phyloP scores from a whole-genome alignment of 2,113 vertebrate genomes.

The Chaetodon auriga region DNA sequence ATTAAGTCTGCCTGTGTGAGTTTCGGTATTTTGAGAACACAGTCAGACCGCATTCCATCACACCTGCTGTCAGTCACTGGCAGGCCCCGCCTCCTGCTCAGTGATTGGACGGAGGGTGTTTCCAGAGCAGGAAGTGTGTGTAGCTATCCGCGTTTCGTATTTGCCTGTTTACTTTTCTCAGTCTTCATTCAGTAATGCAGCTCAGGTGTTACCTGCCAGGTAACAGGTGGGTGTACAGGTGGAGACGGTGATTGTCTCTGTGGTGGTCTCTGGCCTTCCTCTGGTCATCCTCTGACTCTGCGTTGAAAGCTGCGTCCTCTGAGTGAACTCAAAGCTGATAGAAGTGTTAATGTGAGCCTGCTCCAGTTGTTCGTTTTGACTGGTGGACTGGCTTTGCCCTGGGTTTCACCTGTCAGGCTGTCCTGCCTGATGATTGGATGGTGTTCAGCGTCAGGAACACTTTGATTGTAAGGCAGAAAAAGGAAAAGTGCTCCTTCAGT shows the following conservation, averaged over 20 bases:
- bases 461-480: no score
- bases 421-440: no score
- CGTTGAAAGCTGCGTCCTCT: not conserved
- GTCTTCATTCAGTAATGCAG: not conserved
- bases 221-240: not conserved
- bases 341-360: no score
- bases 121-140: not conserved
- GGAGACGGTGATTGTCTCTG: not conserved
- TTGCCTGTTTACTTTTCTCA: no score
- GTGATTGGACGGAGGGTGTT: not conserved
- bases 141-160: not conserved
- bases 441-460: no score
- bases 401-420: no score
- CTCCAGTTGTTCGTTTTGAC: no score
- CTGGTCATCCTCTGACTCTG: not conserved
- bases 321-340: no score
- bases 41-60: slow-evolving; percentile 13
- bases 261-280: not conserved
- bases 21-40: slow-evolving; percentile 29
- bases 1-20: not conserved
- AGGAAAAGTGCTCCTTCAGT: no score
- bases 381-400: no score
- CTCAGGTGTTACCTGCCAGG: not conserved
- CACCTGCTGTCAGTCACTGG: slow-evolving; percentile 10
- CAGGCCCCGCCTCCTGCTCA: not conserved